Conservation (phyloP, 2,797 vertebrate species). For the Acomys russatus region DNA sequence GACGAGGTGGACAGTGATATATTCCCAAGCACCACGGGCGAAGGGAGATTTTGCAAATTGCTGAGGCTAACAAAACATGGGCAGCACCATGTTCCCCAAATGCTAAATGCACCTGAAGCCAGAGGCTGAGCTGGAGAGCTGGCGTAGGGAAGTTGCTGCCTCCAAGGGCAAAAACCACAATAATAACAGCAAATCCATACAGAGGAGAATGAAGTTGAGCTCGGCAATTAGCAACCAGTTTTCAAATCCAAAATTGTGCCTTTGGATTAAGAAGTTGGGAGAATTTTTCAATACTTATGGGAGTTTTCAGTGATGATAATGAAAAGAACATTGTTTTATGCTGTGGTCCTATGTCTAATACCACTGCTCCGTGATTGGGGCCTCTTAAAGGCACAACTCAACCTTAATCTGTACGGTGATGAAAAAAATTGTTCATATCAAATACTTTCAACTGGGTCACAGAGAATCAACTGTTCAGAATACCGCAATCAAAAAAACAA, state of each 20-base stretch:
- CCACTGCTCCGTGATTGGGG: conserved; percentile 7
- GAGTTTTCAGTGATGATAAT: conserved; percentile 65
- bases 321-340: conserved; percentile 59
- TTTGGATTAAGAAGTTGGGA: conserved; percentile 84
- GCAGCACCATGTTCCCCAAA: conserved; percentile 78
- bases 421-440: conserved; percentile 7
- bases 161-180: not conserved
- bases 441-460: conserved; percentile 9
- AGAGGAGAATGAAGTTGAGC: conserved; percentile 53
- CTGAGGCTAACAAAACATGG: conserved; percentile 88
- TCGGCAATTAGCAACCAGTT: conserved; percentile 59
- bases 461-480: not conserved
- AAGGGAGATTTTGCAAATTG: conserved; percentile 87
- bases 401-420: not conserved
- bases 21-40: conserved; percentile 84
- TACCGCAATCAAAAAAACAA: not conserved
- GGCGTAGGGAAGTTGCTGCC: conserved; percentile 55
- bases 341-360: not conserved
- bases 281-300: conserved; percentile 80
- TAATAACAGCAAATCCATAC: not conserved
- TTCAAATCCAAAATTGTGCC: conserved; percentile 62
- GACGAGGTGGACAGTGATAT: conserved; percentile 88
- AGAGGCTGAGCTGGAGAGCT: conserved; percentile 80
- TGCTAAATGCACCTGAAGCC: conserved; percentile 84
- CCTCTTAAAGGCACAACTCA: conserved; percentile 20